Percentiles rank a stretch among this genome's conserved stretches.
Evolutionary conservation across 2,113 vertebrate genomes (phyloP).

Genomic region (Platysteira castanea): DNA sequence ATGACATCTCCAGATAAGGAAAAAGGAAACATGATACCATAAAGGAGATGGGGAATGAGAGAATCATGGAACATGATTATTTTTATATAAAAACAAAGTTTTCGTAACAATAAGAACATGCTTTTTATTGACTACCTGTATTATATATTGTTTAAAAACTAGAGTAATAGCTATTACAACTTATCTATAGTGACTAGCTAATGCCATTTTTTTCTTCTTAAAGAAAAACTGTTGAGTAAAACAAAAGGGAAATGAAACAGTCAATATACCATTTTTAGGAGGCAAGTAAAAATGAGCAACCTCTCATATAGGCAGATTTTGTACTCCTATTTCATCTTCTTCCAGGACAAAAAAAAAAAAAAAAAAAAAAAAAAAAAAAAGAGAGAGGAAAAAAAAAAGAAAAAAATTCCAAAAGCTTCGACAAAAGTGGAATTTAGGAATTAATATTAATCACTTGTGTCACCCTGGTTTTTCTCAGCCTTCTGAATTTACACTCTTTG

Average conservation of each 20-base stretch:
- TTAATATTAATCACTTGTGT: conserved; percentile 73
- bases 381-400: too few species aligned
- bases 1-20: not conserved
- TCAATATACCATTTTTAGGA: not conserved
- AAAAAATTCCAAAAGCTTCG: conserved; percentile 35
- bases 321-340: conserved; percentile 16
- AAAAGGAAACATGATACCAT: not conserved
- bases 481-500: too few species aligned
- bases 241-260: not conserved
- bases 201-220: not conserved
- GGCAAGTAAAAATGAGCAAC: not conserved
- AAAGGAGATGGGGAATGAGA: not conserved
- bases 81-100: not conserved
- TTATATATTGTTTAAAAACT: not conserved
- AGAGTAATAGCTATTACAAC: not conserved
- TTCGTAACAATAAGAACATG: not conserved
- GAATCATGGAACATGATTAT: not conserved
- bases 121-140: not conserved
- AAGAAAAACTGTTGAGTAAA: not conserved
- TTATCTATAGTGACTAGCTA: not conserved
- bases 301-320: not conserved
- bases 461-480: too few species aligned
- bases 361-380: too few species aligned
- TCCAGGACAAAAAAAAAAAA: conserved; percentile 20
- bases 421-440: conserved; percentile 46